phyloP scores from a whole-genome alignment of 2,797 vertebrate genomes.

The Dendrocincla tyrannina region DNA sequence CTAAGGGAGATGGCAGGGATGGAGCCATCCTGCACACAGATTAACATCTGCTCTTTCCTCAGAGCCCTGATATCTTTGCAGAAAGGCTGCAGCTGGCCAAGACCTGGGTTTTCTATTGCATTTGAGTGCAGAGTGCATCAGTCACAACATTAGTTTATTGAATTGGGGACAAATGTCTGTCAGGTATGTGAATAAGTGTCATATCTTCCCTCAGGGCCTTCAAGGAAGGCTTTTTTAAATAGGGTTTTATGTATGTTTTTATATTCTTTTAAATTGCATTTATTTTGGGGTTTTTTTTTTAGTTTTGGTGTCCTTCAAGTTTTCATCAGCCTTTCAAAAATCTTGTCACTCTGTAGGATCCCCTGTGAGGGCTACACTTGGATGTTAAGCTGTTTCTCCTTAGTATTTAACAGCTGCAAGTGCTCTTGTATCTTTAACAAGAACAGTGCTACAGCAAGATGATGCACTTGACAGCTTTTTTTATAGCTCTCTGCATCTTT shows the following conservation, averaged over 20 bases:
- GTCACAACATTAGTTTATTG: background rate
- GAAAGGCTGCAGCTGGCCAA: background rate
- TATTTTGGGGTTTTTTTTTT: background rate
- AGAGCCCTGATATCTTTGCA: background rate
- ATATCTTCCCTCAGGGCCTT: background rate
- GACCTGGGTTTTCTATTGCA: background rate
- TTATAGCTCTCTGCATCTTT: constrained; percentile 4
- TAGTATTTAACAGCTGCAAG: background rate
- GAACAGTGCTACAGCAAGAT: background rate
- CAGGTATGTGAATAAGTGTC: background rate
- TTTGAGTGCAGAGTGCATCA: background rate
- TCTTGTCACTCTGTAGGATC: background rate
- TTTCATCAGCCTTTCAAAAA: background rate
- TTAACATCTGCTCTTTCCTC: background rate
- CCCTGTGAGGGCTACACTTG: background rate
- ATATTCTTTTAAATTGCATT: background rate
- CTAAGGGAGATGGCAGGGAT: background rate
- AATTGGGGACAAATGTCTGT: background rate
- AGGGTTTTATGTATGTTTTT: background rate
- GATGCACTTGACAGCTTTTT: constrained; percentile 15
- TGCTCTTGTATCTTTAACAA: constrained; percentile 24
- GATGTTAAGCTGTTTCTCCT: constrained; percentile 17
- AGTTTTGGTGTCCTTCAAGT: background rate
- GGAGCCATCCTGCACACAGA: background rate
- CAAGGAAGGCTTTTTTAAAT: background rate